Percentiles rank a stretch among this genome's conserved stretches.
phyloP scores from a whole-genome alignment of 2,888 invertebrate species.

The Lithophane leautieri region DNA sequence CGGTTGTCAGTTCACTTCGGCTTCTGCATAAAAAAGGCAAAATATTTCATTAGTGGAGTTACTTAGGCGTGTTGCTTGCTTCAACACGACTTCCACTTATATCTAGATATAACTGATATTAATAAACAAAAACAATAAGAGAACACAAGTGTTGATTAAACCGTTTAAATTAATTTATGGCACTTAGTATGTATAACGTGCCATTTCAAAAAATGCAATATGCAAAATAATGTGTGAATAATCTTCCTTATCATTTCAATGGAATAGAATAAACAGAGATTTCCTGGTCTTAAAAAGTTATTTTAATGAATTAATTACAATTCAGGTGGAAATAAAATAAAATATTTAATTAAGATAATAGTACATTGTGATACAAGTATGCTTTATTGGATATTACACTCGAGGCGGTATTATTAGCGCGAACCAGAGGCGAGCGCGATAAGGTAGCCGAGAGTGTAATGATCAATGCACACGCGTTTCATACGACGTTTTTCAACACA shows the following conservation, averaged over 20 bases:
- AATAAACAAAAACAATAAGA: slow-evolving; percentile 5
- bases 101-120: not conserved
- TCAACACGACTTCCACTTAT: not conserved
- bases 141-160: not conserved
- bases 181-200: not conserved
- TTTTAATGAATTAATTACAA: not conserved
- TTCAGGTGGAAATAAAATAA: not conserved
- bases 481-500: too few species aligned
- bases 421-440: too few species aligned
- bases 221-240: slow-evolving; percentile 2
- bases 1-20: slow-evolving; percentile 62
- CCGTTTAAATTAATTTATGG: not conserved
- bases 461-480: too few species aligned
- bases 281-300: too few species aligned
- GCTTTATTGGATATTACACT: too few species aligned
- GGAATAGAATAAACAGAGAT: not conserved
- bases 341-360: not conserved
- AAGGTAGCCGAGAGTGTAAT: too few species aligned
- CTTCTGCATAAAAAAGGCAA: slow-evolving; percentile 54
- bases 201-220: not conserved
- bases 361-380: too few species aligned
- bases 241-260: not conserved
- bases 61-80: slow-evolving; percentile 52
- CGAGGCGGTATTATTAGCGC: too few species aligned
- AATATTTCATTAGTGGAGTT: slow-evolving; percentile 55